Conservation (phyloP, 2,797 vertebrate genomes). For the Sebastes itinus region DNA sequence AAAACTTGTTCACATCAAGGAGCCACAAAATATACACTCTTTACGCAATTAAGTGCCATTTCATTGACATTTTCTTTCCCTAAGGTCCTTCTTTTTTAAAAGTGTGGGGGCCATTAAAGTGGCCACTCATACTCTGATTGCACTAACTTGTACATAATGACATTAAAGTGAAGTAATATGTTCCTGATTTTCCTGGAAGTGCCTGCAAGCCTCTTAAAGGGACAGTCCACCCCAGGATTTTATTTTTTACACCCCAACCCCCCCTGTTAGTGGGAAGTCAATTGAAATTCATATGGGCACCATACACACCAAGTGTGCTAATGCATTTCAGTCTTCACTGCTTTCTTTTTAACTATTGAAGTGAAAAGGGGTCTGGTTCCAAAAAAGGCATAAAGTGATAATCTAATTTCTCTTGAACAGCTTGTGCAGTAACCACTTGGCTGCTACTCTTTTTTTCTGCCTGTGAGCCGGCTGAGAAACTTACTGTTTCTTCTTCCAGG, state of each 20-base stretch:
- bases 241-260: neutral
- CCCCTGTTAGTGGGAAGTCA: neutral
- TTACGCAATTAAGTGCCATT: neutral
- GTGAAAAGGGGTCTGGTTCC: conserved; percentile 9
- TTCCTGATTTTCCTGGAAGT: conserved; percentile 20
- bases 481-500: conserved; percentile 10
- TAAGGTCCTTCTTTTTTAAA: neutral
- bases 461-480: neutral
- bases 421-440: conserved; percentile 43
- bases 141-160: conserved; percentile 7
- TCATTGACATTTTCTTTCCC: neutral
- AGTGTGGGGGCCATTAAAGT: neutral
- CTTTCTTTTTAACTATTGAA: conserved; percentile 22
- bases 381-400: conserved; percentile 37
- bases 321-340: conserved; percentile 7
- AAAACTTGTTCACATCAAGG: conserved; percentile 23
- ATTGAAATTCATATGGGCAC: conserved; percentile 12
- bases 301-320: neutral
- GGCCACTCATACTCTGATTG: neutral
- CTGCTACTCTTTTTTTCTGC: neutral
- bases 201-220: conserved; percentile 21
- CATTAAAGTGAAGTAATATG: conserved; percentile 27
- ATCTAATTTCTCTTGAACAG: conserved; percentile 45
- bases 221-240: neutral
- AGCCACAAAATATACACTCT: conserved; percentile 1